Evolutionary conservation across 2,113 vertebrate species (phyloP).

Genomic region (Elgaria multicarinata): DNA sequence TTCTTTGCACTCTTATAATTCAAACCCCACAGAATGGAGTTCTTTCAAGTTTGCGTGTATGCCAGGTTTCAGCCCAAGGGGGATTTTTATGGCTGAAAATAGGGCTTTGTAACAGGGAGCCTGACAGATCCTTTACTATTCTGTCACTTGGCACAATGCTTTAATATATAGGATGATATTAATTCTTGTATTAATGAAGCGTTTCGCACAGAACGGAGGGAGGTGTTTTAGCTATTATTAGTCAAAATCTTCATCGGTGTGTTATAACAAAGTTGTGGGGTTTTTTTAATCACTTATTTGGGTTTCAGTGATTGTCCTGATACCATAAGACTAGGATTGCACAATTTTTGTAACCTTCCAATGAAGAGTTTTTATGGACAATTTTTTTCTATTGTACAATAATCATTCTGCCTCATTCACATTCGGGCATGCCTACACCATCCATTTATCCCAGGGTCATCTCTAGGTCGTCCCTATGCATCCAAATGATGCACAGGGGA

Average conservation of each 20-base stretch:
- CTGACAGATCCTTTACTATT: slow-evolving; percentile 61
- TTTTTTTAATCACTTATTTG: slow-evolving; percentile 14
- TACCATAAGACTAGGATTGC: neutral
- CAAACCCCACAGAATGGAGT: slow-evolving; percentile 65
- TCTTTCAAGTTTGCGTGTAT: slow-evolving; percentile 65
- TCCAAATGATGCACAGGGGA: too few relatives aligned
- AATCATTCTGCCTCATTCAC: too few relatives aligned
- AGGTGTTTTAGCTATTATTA: slow-evolving; percentile 51
- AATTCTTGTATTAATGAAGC: slow-evolving; percentile 54
- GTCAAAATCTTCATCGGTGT: slow-evolving; percentile 47
- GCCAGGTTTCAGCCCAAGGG: slow-evolving; percentile 49
- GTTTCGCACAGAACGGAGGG: slow-evolving; percentile 47
- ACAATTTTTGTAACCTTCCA: neutral
- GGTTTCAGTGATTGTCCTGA: neutral
- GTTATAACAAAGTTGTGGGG: neutral
- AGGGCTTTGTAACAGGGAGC: slow-evolving; percentile 61
- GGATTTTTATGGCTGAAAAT: slow-evolving; percentile 49
- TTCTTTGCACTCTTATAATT: slow-evolving; percentile 62
- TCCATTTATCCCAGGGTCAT: too few relatives aligned
- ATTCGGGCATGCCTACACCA: too few relatives aligned
- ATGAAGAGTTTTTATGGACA: neutral
- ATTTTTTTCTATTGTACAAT: too few relatives aligned
- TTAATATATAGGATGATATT: slow-evolving; percentile 49
- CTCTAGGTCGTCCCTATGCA: too few relatives aligned
- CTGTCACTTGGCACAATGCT: slow-evolving; percentile 46